phyloP scores from a whole-genome alignment of 2,113 vertebrate species.

The Euleptes europaea region DNA sequence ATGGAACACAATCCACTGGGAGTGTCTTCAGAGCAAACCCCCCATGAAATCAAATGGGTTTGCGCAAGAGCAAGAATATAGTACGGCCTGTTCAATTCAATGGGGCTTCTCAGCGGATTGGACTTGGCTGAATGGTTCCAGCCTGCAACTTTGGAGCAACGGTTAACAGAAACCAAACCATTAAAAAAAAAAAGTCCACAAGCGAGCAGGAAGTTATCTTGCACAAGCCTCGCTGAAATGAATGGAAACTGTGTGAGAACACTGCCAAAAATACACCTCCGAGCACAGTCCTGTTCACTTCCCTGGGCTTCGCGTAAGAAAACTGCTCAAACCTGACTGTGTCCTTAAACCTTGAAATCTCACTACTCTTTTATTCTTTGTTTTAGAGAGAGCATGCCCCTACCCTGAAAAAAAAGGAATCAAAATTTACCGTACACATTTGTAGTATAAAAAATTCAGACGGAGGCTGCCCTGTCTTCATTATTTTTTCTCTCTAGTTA shows the following conservation, averaged over 20 bases:
- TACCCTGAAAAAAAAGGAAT: not conserved
- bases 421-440: not conserved
- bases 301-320: too few relatives aligned
- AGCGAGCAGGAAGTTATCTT: not conserved
- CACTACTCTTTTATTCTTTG: not conserved
- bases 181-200: not conserved
- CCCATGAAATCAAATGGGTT: not conserved
- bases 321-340: not conserved
- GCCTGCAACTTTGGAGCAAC: not conserved
- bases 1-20: not conserved
- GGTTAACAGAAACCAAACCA: not conserved
- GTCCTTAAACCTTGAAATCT: not conserved
- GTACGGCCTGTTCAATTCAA: not conserved
- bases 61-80: too few relatives aligned
- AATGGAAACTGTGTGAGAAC: too few relatives aligned
- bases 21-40: not conserved
- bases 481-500: constrained; percentile 64
- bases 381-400: not conserved
- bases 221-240: too few relatives aligned
- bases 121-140: accelerated
- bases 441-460: constrained; percentile 65
- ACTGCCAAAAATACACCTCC: not conserved
- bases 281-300: too few relatives aligned
- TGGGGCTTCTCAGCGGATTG: not conserved
- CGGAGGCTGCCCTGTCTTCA: constrained; percentile 67